Percentiles rank a stretch among this genome's conserved stretches.
Evolutionary conservation across 2,113 vertebrate genomes (phyloP).

Genomic region (Spermophilus dauricus): DNA sequence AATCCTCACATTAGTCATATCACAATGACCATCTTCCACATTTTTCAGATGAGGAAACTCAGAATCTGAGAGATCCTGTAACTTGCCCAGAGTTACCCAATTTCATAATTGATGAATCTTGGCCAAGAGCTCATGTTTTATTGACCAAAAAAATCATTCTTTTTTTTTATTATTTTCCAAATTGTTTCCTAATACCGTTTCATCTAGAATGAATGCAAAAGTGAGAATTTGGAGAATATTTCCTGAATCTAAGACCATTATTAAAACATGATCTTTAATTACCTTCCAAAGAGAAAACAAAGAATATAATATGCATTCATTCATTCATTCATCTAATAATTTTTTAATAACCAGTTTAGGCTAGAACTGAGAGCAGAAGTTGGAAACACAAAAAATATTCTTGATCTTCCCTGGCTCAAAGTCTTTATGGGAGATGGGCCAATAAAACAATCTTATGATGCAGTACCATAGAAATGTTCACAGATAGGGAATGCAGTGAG

Average conservation of each 20-base stretch:
- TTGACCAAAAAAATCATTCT: neutral
- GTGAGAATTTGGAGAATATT: neutral
- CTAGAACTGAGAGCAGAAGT: neutral
- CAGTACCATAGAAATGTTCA: neutral
- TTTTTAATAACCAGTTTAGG: neutral
- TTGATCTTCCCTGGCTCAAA: neutral
- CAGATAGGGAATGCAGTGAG: neutral
- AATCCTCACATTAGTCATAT: neutral
- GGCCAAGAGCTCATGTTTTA: neutral
- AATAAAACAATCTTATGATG: neutral
- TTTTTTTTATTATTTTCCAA: neutral
- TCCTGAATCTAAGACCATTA: neutral
- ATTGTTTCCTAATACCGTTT: neutral
- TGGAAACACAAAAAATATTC: neutral
- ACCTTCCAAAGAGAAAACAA: neutral
- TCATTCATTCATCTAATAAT: constrained; percentile 17
- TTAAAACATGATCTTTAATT: neutral
- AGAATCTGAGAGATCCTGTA: neutral
- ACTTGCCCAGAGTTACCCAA: neutral
- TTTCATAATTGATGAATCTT: neutral
- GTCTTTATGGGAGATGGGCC: neutral
- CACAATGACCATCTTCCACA: neutral
- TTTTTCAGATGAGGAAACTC: constrained; percentile 20
- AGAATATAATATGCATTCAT: neutral
- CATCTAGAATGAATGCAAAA: constrained; percentile 2